Percentiles rank a stretch among this genome's conserved stretches.
phyloP scores from a whole-genome alignment of 1,140 invertebrate genomes.

The Lutraria rhynchaena region DNA sequence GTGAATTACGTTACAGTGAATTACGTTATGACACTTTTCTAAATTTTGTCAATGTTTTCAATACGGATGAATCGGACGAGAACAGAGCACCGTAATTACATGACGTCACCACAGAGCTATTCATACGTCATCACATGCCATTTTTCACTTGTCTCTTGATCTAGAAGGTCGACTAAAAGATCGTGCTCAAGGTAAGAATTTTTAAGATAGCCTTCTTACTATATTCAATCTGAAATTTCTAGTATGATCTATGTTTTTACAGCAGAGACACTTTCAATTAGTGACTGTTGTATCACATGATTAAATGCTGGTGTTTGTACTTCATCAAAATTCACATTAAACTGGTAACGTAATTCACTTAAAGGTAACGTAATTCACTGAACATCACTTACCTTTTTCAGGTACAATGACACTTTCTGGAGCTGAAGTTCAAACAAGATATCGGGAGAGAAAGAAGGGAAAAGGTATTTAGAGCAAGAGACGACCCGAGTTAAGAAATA shows the following conservation, averaged over 20 bases:
- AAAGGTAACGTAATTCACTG: slow-evolving; percentile 38
- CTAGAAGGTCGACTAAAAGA: not conserved
- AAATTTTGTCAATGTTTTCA: not conserved
- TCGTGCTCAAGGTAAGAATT: too few species aligned
- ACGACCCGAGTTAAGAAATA: slow-evolving; percentile 17
- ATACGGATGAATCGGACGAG: slow-evolving; percentile 10
- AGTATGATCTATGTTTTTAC: not conserved
- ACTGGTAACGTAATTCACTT: slow-evolving; percentile 36
- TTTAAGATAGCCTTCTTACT: not conserved
- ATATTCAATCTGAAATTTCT: not conserved
- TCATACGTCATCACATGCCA: not conserved
- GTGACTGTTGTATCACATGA: too few species aligned
- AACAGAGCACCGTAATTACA: too few species aligned
- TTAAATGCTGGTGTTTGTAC: not conserved
- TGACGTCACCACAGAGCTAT: too few species aligned
- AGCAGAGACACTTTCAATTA: too few species aligned
- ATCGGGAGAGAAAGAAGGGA: slow-evolving; percentile 20
- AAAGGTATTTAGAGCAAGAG: slow-evolving; percentile 13
- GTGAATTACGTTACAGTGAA: slow-evolving; percentile 19
- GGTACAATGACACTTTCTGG: slow-evolving; percentile 6
- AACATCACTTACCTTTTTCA: slow-evolving; percentile 11
- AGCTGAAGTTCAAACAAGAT: slow-evolving; percentile 23
- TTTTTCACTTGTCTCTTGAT: not conserved
- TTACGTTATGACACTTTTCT: slow-evolving; percentile 9
- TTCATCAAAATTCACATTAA: not conserved